These are phyloP conservation scores for Alethe diademata DNA, from an alignment of 2,113 vertebrate species.

Conservation along the genomic window DNA sequence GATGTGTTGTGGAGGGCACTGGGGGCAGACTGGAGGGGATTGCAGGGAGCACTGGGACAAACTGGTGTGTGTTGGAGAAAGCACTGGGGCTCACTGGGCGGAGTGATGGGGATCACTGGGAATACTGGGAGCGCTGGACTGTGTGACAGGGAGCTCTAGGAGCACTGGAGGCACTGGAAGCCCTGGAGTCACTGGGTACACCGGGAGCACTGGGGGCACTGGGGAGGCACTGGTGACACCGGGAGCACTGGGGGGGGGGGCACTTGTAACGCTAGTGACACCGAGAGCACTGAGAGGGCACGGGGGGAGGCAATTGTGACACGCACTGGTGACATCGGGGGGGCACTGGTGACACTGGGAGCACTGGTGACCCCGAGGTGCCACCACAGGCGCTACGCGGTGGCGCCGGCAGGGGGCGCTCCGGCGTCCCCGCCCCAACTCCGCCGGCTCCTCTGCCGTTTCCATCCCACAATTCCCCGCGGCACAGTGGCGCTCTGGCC, in stretches of 20 bases:
- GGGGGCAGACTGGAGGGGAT: neutral
- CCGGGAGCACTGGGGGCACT: too few relatives aligned
- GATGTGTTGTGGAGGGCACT: too few relatives aligned
- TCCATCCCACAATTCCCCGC: neutral
- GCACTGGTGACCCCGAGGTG: neutral
- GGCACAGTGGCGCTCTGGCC: neutral
- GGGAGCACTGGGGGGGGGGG: neutral
- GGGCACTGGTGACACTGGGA: neutral
- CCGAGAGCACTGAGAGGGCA: rapidly evolving
- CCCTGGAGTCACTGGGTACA: neutral
- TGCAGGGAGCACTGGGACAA: neutral
- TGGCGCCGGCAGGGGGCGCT: neutral
- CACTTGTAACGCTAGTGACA: neutral
- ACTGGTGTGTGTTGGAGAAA: neutral
- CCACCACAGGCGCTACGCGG: rapidly evolving
- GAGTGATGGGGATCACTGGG: too few relatives aligned
- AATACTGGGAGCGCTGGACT: neutral
- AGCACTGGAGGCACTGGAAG: neutral
- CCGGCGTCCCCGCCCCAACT: too few relatives aligned
- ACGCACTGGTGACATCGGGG: too few relatives aligned
- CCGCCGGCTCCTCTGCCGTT: rapidly evolving
- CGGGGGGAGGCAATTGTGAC: neutral
- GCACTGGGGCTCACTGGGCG: neutral
- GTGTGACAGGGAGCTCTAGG: neutral
- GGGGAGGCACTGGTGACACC: too few relatives aligned